phyloP scores from a whole-genome alignment of 2,797 vertebrate genomes.

The Myiotriccus ornatus region DNA sequence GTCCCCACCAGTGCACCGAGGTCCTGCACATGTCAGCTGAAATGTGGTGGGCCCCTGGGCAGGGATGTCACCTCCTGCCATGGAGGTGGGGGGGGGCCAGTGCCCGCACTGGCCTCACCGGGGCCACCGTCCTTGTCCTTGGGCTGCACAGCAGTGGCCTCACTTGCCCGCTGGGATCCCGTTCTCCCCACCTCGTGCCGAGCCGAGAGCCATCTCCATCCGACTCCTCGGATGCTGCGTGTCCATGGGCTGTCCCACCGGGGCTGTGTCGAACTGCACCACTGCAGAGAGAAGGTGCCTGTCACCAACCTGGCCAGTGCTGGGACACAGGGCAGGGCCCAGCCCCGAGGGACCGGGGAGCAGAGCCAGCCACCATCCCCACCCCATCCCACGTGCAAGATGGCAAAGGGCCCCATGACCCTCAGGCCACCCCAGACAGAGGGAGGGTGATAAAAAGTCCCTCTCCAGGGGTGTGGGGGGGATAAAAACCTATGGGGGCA shows the following conservation, averaged over 20 bases:
- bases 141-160: neutral
- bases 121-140: neutral
- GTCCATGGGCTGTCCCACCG: neutral
- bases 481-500: neutral
- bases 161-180: constrained; percentile 48
- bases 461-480: neutral
- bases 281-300: neutral
- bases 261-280: neutral
- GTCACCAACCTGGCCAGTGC: fast-evolving
- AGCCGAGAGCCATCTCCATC: neutral
- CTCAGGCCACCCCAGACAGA: neutral
- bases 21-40: neutral
- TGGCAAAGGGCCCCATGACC: neutral
- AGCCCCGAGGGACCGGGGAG: neutral
- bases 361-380: neutral
- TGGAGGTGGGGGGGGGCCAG: fast-evolving
- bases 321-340: neutral
- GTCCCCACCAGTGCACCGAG: neutral
- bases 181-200: neutral
- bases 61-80: neutral
- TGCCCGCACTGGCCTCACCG: neutral
- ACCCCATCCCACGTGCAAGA: neutral
- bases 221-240: neutral
- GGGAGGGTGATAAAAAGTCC: neutral
- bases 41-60: neutral